Percentiles rank a stretch among this genome's conserved stretches.
Evolutionary conservation across 2,113 vertebrate genomes (phyloP).

Genomic region (Trinectes maculatus): DNA sequence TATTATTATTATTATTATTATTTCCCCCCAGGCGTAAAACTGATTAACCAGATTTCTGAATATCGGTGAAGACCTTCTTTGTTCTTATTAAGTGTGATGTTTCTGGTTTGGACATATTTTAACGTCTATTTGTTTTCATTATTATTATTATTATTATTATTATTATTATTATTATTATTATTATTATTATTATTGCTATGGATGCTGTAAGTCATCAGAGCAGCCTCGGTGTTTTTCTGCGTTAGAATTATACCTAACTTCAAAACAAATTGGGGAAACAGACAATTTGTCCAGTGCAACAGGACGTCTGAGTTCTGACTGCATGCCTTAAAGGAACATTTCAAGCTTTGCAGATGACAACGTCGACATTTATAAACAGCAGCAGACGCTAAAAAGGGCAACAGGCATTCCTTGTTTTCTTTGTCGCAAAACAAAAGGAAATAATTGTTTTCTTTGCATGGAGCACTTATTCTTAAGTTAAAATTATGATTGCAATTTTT

Average conservation of each 20-base stretch:
- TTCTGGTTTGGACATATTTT: slow-evolving; percentile 27
- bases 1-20: too few relatives aligned
- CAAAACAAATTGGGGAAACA: too few relatives aligned
- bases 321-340: slow-evolving; percentile 71
- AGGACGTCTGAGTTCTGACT: slow-evolving; percentile 68
- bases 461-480: slow-evolving; percentile 82
- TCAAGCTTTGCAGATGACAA: slow-evolving; percentile 66
- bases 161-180: slow-evolving; percentile 52
- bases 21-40: slow-evolving; percentile 69
- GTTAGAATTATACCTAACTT: too few relatives aligned
- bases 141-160: slow-evolving; percentile 51
- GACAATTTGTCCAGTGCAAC: slow-evolving; percentile 68
- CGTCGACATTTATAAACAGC: slow-evolving; percentile 71
- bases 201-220: slow-evolving; percentile 68
- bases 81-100: slow-evolving; percentile 74
- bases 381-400: slow-evolving; percentile 71
- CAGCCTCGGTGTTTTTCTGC: slow-evolving; percentile 38
- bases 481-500: slow-evolving; percentile 57
- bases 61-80: slow-evolving; percentile 78
- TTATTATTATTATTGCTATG: slow-evolving; percentile 48
- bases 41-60: slow-evolving; percentile 79
- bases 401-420: slow-evolving; percentile 49
- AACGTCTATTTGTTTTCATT: not conserved
- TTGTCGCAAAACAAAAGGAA: too few relatives aligned
- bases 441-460: slow-evolving; percentile 75